These are phyloP conservation scores for Cyaniris semiargus DNA, from an alignment of 2,888 invertebrate genomes.

Conservation along the genomic window DNA sequence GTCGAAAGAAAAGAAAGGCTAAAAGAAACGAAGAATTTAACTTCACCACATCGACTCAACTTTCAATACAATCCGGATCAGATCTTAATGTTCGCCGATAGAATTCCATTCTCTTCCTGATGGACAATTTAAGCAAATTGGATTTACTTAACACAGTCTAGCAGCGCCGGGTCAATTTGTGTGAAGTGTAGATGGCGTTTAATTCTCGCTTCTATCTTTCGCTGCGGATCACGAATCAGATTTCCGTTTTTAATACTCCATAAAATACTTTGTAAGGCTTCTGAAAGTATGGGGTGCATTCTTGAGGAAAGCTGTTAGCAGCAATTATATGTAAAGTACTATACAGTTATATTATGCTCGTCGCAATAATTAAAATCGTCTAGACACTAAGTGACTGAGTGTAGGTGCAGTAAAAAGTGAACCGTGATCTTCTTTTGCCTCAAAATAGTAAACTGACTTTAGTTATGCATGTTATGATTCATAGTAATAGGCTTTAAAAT, in stretches of 20 bases:
- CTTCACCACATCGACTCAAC: background rate
- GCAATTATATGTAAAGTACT: no score
- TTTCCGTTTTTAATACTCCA: background rate
- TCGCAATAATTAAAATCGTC: no score
- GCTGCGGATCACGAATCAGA: background rate
- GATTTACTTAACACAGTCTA: constrained; percentile 46
- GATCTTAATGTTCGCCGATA: constrained; percentile 38
- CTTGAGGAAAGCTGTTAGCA: no score
- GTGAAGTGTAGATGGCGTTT: constrained; percentile 41
- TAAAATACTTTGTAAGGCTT: constrained; percentile 8
- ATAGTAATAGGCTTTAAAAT: no score
- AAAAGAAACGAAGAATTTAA: background rate
- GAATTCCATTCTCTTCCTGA: constrained; percentile 41
- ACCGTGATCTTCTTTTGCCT: no score
- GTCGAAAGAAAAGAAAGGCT: background rate
- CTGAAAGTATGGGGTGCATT: background rate
- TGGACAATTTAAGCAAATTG: constrained; percentile 46
- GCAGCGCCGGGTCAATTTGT: constrained; percentile 44
- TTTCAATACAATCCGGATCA: constrained; percentile 26
- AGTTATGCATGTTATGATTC: no score
- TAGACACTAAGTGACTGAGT: no score
- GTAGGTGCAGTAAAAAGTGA: no score
- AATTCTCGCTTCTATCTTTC: constrained; percentile 7
- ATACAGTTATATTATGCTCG: no score
- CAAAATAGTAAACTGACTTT: no score